Evolutionary conservation across 2,797 vertebrate genomes (phyloP), one percentile per base, ranked within the genome.

Genomic region (Pseudotriccus pelzelni): DNA sequence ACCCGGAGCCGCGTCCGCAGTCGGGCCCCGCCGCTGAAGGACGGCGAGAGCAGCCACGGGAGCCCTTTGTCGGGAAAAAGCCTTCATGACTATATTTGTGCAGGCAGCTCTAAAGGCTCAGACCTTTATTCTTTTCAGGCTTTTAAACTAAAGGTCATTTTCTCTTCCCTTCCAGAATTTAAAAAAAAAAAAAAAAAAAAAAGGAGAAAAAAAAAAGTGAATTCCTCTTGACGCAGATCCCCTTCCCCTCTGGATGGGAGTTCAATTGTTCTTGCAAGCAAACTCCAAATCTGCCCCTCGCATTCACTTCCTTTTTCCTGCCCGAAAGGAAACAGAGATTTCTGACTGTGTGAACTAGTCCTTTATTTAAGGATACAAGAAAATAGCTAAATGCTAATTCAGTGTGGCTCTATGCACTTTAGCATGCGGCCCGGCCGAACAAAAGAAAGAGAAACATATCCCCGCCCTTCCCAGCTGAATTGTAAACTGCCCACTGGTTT

Each of bases 281-380:
- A 94, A 94, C 94, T 95, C 97, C 95, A 97, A 98, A 99, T 99
- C 99, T 98, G 93, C 87, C 97, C 97, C 77, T 94, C 63, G 92
- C 99, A 99, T 98, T 98, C 98, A 97, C 98, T 99, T 99, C 99
- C 99, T 98, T 98, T 98, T 99, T 99, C 99, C 99, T 99, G 98
- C 84, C 91, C 2, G 27, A 97, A 95, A 98, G 98, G 99, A 99
- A 99, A 98, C 97, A 97, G 97, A 97, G 97, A 98, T 98, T 98
- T 97, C 95, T 95, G 94, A 83, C 84, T 60, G 30, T 93, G 97
- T 95, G 96, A 96, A 94, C 96, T 59, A 49, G 39, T 69, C 93
- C 80, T 92, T 90, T 90, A 94, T 96, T 93, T 84, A 84, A 96
- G 92, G 94, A 77, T 87, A 93, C 92, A 23, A 93, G 89, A 96